Conservation (phyloP, 1,140 invertebrate genomes). For the Heliconius congener region DNA sequence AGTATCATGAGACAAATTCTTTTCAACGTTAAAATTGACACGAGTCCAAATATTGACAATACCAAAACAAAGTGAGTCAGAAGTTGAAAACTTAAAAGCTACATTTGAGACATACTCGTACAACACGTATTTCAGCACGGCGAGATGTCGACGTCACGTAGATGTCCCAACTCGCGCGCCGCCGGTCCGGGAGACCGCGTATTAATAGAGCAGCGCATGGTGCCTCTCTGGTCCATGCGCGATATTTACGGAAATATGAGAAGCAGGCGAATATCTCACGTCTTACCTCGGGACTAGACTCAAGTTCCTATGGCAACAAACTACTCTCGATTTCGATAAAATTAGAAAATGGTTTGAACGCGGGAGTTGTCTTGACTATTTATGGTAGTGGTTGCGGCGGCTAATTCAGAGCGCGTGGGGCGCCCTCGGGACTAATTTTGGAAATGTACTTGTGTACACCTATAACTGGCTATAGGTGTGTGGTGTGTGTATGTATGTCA, state of each 20-base stretch:
- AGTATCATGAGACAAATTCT: not conserved
- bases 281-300: conserved; percentile 41
- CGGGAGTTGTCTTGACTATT: conserved; percentile 76
- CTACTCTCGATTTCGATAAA: conserved; percentile 57
- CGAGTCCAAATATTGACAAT: not conserved
- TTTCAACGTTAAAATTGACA: not conserved
- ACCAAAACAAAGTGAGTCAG: not conserved
- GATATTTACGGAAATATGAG: conserved; percentile 62
- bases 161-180: conserved; percentile 36
- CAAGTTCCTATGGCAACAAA: conserved; percentile 46
- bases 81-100: not conserved
- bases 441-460: not conserved
- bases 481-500: conserved; percentile 1
- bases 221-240: conserved; percentile 38
- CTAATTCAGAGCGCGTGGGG: conserved; percentile 65
- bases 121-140: conserved; percentile 4
- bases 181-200: conserved; percentile 61
- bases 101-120: not conserved
- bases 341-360: conserved; percentile 70
- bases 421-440: conserved; percentile 51
- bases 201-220: conserved; percentile 59
- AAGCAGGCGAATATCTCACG: conserved; percentile 41
- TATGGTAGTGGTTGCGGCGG: conserved; percentile 69
- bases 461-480: not conserved
- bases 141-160: conserved; percentile 22